Percentiles rank a stretch among this genome's conserved stretches.
phyloP scores from a whole-genome alignment of 2,888 invertebrate genomes.

The Frankliniella fusca region DNA sequence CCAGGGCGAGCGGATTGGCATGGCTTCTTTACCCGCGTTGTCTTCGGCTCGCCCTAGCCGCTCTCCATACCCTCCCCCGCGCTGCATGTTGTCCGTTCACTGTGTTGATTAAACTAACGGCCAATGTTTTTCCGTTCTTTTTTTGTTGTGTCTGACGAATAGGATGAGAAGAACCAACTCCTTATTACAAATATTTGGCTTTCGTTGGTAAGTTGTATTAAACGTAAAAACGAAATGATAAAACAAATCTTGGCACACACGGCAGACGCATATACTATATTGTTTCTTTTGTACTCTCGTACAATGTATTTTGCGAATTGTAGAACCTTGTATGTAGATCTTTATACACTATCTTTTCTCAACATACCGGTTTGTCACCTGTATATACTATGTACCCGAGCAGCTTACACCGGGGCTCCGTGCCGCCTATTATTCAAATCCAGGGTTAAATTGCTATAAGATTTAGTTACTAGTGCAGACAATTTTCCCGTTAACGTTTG shows the following conservation, averaged over 20 bases:
- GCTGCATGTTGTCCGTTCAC: slow-evolving; percentile 52
- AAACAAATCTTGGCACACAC: slow-evolving; percentile 19
- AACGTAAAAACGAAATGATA: slow-evolving; percentile 30
- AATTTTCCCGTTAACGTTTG: too few species aligned
- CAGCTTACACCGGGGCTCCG: neutral
- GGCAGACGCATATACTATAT: slow-evolving; percentile 26
- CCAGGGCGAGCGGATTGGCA: neutral
- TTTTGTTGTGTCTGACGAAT: slow-evolving; percentile 64
- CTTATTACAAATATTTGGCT: slow-evolving; percentile 93
- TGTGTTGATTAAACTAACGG: slow-evolving; percentile 52
- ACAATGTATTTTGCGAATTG: slow-evolving; percentile 16
- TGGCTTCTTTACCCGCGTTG: slow-evolving; percentile 30
- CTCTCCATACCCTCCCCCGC: slow-evolving; percentile 47
- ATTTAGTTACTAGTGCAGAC: too few species aligned
- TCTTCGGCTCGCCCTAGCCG: slow-evolving; percentile 45
- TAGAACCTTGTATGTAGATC: slow-evolving; percentile 22
- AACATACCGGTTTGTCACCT: slow-evolving; percentile 7
- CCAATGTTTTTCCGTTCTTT: slow-evolving; percentile 59
- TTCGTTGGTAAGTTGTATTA: slow-evolving; percentile 75
- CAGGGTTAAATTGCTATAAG: too few species aligned
- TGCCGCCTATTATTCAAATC: neutral
- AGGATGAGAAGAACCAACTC: slow-evolving; percentile 95
- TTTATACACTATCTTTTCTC: slow-evolving; percentile 21
- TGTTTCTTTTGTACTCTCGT: slow-evolving; percentile 22
- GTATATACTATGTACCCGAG: neutral